phyloP scores from a whole-genome alignment of 2,113 vertebrate species.

The Onychostruthus taczanowskii region DNA sequence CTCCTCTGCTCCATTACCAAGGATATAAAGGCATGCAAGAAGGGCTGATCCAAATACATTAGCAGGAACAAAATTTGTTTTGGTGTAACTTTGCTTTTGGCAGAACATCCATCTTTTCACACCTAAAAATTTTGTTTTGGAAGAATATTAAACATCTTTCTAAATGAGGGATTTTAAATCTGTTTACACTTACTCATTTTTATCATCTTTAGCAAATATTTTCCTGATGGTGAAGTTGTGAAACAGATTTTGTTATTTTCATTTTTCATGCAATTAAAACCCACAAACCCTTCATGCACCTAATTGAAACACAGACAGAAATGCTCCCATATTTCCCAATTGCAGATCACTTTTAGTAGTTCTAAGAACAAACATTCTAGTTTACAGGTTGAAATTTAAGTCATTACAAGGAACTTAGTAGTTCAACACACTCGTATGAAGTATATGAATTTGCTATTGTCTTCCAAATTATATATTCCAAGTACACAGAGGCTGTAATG shows the following conservation, averaged over 20 bases:
- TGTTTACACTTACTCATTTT: not conserved
- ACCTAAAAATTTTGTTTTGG: not conserved
- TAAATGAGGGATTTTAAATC: not conserved
- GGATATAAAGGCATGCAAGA: not conserved
- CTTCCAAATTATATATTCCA: not conserved
- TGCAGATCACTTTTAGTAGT: not conserved
- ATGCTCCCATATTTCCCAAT: not conserved
- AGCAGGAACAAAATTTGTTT: not conserved
- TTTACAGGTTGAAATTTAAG: not conserved
- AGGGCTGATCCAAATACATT: not conserved
- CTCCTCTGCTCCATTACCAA: not conserved
- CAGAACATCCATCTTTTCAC: not conserved
- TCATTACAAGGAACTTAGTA: not conserved
- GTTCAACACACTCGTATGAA: not conserved
- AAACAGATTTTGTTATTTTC: not conserved
- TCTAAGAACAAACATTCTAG: not conserved
- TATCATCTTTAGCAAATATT: not conserved
- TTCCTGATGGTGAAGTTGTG: not conserved
- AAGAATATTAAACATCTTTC: not conserved
- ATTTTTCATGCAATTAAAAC: not conserved
- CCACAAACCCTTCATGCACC: rapidly evolving
- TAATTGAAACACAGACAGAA: not conserved
- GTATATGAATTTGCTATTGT: not conserved
- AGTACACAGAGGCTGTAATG: not conserved
- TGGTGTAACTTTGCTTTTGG: not conserved